phyloP scores from a whole-genome alignment of 2,888 invertebrate genomes.

The Caenorhabditis becei region DNA sequence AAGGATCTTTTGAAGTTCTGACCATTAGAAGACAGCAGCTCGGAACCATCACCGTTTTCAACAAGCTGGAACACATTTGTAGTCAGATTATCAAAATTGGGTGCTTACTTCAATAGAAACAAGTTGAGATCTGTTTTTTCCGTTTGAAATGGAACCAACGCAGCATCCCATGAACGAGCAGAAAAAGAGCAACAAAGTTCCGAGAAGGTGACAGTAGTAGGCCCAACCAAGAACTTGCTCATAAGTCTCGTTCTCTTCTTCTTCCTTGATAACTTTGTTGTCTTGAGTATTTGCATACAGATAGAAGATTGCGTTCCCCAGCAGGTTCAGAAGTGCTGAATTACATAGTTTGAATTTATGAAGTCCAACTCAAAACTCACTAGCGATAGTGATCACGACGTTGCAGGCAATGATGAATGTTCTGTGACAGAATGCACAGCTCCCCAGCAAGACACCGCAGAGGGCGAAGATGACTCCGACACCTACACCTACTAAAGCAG shows the following conservation, averaged over 20 bases:
- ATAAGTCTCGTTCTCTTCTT: constrained; percentile 77
- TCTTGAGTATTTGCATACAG: constrained; percentile 80
- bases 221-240: constrained; percentile 81
- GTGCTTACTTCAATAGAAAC: constrained; percentile 80
- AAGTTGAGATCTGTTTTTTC: constrained; percentile 72
- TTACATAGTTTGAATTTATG: no score
- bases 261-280: constrained; percentile 80
- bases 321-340: constrained; percentile 71
- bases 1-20: constrained; percentile 74
- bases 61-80: constrained; percentile 61
- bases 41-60: constrained; percentile 70
- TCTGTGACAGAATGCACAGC: constrained; percentile 73
- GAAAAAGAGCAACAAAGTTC: constrained; percentile 72
- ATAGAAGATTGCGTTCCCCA: constrained; percentile 76
- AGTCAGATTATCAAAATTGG: background rate
- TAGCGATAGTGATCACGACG: constrained; percentile 76
- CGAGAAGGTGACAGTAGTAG: constrained; percentile 76
- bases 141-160: constrained; percentile 73
- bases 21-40: constrained; percentile 53
- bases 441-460: constrained; percentile 64
- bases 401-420: constrained; percentile 72
- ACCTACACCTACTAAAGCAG: constrained; percentile 75
- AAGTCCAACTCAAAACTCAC: constrained; percentile 58
- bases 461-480: constrained; percentile 72
- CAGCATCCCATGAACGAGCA: constrained; percentile 78